phyloP scores from a whole-genome alignment of 1,140 invertebrate genomes.

The Batillaria attramentaria region DNA sequence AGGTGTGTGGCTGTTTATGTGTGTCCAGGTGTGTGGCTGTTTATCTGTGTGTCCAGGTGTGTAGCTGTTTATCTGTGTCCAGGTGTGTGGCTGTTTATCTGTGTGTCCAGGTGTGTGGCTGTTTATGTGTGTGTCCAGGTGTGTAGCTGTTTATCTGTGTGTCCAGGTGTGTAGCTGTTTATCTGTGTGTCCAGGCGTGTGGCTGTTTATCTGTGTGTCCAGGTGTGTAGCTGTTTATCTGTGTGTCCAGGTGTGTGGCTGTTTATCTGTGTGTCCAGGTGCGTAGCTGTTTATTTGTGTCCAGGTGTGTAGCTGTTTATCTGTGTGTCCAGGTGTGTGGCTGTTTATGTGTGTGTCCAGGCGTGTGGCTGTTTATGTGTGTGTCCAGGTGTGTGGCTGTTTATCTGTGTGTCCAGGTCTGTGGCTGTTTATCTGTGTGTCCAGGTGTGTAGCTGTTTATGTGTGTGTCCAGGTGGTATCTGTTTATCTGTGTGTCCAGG shows the following conservation, averaged over 20 bases:
- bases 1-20: background rate
- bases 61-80: background rate
- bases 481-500: background rate
- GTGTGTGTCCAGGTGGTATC: background rate
- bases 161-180: background rate
- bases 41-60: background rate
- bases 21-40: constrained; percentile 9
- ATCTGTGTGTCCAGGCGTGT: constrained; percentile 9
- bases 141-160: background rate
- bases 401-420: background rate
- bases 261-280: background rate
- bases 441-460: background rate
- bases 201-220: background rate
- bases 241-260: background rate
- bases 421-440: background rate
- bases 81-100: background rate
- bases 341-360: background rate
- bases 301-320: background rate
- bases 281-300: background rate
- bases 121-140: constrained; percentile 6
- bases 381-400: background rate
- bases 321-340: background rate
- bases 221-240: background rate
- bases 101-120: constrained; percentile 1
- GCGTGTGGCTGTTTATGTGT: constrained; percentile 3